These are phyloP conservation scores for Bombus confusus DNA, from an alignment of 1,140 invertebrate genomes.

Conservation along the genomic window DNA sequence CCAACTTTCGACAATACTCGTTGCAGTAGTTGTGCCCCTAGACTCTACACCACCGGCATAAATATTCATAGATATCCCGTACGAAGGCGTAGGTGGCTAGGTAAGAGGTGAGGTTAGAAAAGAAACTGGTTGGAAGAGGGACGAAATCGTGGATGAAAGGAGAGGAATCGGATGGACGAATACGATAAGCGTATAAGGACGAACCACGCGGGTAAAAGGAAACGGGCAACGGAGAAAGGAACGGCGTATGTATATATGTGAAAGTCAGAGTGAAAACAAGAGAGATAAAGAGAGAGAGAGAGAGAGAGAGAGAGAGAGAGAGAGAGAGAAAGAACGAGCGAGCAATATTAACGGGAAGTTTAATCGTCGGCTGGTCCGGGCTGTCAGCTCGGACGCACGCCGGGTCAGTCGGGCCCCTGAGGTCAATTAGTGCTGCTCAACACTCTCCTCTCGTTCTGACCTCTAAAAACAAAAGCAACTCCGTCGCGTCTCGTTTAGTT, in stretches of 20 bases:
- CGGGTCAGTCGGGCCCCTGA: slow-evolving; percentile 79
- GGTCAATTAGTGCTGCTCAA: slow-evolving; percentile 82
- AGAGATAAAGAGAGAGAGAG: slow-evolving; percentile 51
- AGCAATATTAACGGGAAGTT: slow-evolving; percentile 81
- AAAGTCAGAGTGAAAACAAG: slow-evolving; percentile 50
- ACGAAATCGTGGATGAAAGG: slow-evolving; percentile 19
- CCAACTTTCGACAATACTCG: slow-evolving; percentile 26
- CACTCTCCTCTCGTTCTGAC: slow-evolving; percentile 73
- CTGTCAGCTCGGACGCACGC: slow-evolving; percentile 80
- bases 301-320: slow-evolving; percentile 46
- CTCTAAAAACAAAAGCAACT: slow-evolving; percentile 67
- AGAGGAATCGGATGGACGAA: slow-evolving; percentile 38
- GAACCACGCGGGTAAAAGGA: not conserved
- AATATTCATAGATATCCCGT: slow-evolving; percentile 73
- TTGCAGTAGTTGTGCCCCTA: slow-evolving; percentile 47
- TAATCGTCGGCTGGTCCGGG: slow-evolving; percentile 78
- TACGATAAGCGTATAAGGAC: slow-evolving; percentile 49
- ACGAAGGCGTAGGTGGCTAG: slow-evolving; percentile 65
- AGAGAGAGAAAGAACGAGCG: slow-evolving; percentile 59
- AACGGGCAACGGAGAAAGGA: not conserved
- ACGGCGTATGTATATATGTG: not conserved
- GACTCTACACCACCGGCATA: slow-evolving; percentile 68
- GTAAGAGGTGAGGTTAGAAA: slow-evolving; percentile 29
- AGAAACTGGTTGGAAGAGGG: not conserved
- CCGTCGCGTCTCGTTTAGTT: slow-evolving; percentile 57